Evolutionary conservation across 2,888 invertebrate genomes (phyloP).

Genomic region (Xylophagus ater): DNA sequence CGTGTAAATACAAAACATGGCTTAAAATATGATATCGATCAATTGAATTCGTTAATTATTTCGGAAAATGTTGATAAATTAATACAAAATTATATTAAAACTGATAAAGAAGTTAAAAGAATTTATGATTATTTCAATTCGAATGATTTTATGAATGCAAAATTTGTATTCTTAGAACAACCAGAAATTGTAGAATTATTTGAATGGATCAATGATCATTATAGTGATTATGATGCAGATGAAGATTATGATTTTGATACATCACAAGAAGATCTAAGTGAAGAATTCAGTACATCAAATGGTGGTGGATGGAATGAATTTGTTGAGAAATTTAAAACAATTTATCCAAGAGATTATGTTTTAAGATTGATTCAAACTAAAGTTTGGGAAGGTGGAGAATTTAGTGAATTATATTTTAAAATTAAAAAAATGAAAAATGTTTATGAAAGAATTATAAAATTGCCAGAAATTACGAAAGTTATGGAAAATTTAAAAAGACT

Average conservation of each 20-base stretch:
- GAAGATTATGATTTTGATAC: not conserved
- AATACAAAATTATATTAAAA: too few relatives aligned
- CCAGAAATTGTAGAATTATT: too few relatives aligned
- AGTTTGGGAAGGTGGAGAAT: not conserved
- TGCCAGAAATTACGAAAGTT: conserved; percentile 5
- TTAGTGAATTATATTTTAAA: not conserved
- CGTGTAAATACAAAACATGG: too few relatives aligned
- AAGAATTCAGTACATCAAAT: not conserved
- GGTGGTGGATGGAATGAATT: not conserved
- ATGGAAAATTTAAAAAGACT: conserved; percentile 2
- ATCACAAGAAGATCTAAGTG: not conserved
- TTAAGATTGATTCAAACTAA: not conserved
- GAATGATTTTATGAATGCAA: too few relatives aligned
- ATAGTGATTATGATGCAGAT: not conserved
- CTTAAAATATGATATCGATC: too few relatives aligned
- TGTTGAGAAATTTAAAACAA: not conserved
- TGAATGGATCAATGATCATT: too few relatives aligned
- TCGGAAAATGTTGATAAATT: too few relatives aligned
- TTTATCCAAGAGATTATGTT: not conserved
- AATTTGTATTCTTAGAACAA: too few relatives aligned
- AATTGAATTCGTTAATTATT: too few relatives aligned
- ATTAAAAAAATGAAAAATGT: not conserved
- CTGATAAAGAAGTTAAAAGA: too few relatives aligned
- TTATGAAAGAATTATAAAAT: conserved; percentile 4
- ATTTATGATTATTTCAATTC: too few relatives aligned